These are phyloP conservation scores for Tromatobia lineatoria DNA, from an alignment of 2,888 invertebrate genomes.

Conservation along the genomic window DNA sequence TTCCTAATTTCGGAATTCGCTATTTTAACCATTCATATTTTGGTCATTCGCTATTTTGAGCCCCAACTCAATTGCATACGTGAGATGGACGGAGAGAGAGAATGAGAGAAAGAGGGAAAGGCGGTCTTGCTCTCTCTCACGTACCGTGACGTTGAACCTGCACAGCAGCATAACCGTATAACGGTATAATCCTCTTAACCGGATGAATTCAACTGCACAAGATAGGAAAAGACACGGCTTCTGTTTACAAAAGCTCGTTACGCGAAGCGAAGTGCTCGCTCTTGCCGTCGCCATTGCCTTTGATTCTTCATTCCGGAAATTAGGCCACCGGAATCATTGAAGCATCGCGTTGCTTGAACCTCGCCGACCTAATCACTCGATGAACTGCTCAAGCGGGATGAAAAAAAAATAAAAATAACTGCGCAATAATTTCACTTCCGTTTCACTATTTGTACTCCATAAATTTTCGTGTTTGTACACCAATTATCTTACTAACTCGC, in stretches of 20 bases:
- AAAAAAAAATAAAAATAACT: constrained; percentile 28
- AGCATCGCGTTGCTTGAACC: constrained; percentile 39
- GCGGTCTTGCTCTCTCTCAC: constrained; percentile 49
- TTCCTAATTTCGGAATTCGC: no score
- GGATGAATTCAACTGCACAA: constrained; percentile 62
- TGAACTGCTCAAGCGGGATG: constrained; percentile 9
- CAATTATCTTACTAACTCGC: background rate
- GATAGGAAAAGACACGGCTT: constrained; percentile 63
- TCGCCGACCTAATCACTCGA: constrained; percentile 22
- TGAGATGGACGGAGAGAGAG: constrained; percentile 20
- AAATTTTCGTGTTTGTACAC: background rate
- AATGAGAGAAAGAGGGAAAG: constrained; percentile 18
- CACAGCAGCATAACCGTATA: constrained; percentile 75
- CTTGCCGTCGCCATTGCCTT: constrained; percentile 17
- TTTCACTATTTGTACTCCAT: background rate
- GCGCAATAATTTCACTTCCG: constrained; percentile 22
- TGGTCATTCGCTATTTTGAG: no score
- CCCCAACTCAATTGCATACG: no score
- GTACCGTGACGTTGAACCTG: constrained; percentile 76
- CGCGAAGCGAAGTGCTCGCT: constrained; percentile 10
- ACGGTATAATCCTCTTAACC: constrained; percentile 76
- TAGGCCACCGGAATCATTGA: constrained; percentile 45
- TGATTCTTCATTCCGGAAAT: constrained; percentile 41
- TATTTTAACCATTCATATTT: no score
- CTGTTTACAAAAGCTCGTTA: constrained; percentile 67